phyloP scores from a whole-genome alignment of 2,888 invertebrate species.

The Pterostichus madidus region DNA sequence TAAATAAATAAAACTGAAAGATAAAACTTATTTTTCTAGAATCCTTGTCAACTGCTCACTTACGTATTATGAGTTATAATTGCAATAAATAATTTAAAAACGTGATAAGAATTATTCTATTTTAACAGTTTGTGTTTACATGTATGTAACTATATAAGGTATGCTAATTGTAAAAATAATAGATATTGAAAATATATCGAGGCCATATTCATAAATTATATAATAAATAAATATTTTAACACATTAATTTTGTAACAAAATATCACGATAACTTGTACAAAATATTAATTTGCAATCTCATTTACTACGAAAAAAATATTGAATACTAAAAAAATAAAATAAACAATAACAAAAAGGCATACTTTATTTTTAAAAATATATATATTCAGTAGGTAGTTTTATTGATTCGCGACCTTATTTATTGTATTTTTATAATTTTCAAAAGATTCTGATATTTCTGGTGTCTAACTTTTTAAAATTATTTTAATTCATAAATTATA shows the following conservation, averaged over 20 bases:
- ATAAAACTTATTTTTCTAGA: constrained; percentile 22
- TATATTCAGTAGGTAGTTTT: too few species aligned
- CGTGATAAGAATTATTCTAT: constrained; percentile 14
- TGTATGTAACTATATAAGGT: not conserved
- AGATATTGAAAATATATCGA: constrained; percentile 4
- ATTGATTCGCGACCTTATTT: too few species aligned
- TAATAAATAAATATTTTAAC: not conserved
- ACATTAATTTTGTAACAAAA: not conserved
- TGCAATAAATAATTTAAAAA: constrained; percentile 29
- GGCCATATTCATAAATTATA: constrained; percentile 2
- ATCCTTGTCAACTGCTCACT: constrained; percentile 1
- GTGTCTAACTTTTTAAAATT: too few species aligned
- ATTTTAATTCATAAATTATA: too few species aligned
- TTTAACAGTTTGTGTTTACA: not conserved
- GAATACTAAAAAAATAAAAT: too few species aligned
- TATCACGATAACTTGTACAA: not conserved
- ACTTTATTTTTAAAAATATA: too few species aligned
- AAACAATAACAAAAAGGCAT: too few species aligned
- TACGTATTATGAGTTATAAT: constrained; percentile 15
- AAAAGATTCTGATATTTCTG: too few species aligned
- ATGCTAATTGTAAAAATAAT: constrained; percentile 7
- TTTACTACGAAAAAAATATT: too few species aligned
- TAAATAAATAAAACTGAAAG: constrained; percentile 22
- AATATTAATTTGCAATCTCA: not conserved
- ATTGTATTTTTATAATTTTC: too few species aligned